These are phyloP conservation scores for Sphaeridia pumilis DNA, from an alignment of 2,888 invertebrate genomes.

Conservation along the genomic window DNA sequence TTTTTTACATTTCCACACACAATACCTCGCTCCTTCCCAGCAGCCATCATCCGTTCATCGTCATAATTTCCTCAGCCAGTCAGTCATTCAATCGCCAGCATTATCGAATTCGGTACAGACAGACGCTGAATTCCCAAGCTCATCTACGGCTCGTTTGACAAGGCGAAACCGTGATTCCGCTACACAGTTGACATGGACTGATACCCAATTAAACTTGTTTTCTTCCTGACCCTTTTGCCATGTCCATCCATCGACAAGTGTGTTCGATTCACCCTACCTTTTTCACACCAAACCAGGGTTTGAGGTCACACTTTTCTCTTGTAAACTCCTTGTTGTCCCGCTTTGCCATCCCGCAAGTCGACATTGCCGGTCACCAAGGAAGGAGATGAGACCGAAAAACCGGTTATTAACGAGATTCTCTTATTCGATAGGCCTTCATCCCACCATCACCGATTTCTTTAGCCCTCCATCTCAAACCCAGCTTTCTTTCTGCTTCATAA, in stretches of 20 bases:
- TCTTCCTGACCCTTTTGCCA: no score
- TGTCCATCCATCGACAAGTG: no score
- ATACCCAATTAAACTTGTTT: no score
- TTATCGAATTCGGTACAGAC: no score
- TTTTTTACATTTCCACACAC: slow-evolving; percentile 11
- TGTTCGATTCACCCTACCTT: no score
- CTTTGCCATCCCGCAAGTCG: neutral
- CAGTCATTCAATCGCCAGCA: neutral
- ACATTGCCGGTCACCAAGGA: neutral
- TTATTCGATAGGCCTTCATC: neutral
- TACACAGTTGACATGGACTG: no score
- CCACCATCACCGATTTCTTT: neutral
- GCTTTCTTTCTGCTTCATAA: no score
- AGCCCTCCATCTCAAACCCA: neutral
- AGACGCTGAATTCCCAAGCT: no score
- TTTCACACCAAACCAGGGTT: no score
- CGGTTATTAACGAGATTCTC: no score
- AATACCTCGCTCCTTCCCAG: neutral
- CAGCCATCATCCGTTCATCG: slow-evolving; percentile 4
- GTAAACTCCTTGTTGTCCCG: neutral
- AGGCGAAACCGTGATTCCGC: no score
- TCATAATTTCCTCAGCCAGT: neutral
- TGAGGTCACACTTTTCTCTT: neutral
- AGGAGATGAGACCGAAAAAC: slow-evolving; percentile 1
- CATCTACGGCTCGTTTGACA: no score